These are phyloP conservation scores for Macrophya annulata DNA, from an alignment of 2,888 invertebrate genomes.

Conservation along the genomic window DNA sequence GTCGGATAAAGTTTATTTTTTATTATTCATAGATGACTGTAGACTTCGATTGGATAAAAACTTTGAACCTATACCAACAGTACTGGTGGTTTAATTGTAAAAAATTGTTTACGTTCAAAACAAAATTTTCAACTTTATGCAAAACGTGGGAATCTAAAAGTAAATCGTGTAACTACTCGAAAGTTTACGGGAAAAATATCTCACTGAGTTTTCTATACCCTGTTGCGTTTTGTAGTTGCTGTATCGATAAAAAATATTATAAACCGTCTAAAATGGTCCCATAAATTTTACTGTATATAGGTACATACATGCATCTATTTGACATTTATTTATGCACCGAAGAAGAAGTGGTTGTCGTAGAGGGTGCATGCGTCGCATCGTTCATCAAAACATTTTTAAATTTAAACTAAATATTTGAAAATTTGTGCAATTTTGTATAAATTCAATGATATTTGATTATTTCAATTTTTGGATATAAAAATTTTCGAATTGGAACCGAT, in stretches of 20 bases:
- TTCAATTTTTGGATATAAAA: too few relatives aligned
- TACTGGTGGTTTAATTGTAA: background rate
- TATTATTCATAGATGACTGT: background rate
- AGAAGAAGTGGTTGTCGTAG: too few relatives aligned
- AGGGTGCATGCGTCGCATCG: too few relatives aligned
- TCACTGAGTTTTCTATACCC: background rate
- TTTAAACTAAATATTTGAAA: too few relatives aligned
- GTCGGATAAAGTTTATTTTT: background rate
- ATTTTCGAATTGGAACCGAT: too few relatives aligned
- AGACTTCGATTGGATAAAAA: background rate
- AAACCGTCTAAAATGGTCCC: background rate
- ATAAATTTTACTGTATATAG: background rate
- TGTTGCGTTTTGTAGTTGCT: constrained; percentile 17
- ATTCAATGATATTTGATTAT: too few relatives aligned
- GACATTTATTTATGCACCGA: too few relatives aligned
- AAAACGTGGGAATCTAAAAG: background rate
- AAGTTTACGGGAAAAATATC: constrained; percentile 14
- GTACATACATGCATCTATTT: background rate
- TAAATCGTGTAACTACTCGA: background rate
- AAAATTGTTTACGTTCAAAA: constrained; percentile 29
- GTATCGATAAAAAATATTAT: background rate
- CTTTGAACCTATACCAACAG: background rate
- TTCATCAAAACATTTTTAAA: too few relatives aligned
- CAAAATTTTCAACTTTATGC: background rate
- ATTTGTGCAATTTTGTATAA: too few relatives aligned